Evolutionary conservation across 2,888 invertebrate genomes (phyloP).

Genomic region (Laothoe populi): DNA sequence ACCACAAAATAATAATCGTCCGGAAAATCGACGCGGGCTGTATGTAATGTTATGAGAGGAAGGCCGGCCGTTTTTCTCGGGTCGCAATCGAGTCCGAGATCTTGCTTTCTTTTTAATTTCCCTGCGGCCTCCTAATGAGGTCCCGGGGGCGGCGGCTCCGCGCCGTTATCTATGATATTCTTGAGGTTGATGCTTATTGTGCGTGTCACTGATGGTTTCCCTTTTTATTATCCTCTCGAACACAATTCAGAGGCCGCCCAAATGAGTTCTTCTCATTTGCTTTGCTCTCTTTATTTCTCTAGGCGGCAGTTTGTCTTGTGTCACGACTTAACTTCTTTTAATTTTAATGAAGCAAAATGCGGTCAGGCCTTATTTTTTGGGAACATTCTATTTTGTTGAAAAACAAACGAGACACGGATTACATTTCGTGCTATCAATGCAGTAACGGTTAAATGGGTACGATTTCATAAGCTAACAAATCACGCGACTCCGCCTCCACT

Average conservation of each 20-base stretch:
- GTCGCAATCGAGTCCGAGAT: slow-evolving; percentile 83
- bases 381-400: slow-evolving; percentile 44
- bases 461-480: slow-evolving; percentile 67
- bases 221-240: slow-evolving; percentile 85
- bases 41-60: slow-evolving; percentile 85
- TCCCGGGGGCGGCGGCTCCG: slow-evolving; percentile 73
- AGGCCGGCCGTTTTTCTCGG: slow-evolving; percentile 77
- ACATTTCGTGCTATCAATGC: slow-evolving; percentile 21
- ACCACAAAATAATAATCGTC: slow-evolving; percentile 85
- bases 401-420: slow-evolving; percentile 16
- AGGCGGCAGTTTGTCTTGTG: slow-evolving; percentile 82
- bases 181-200: slow-evolving; percentile 86
- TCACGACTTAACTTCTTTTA: slow-evolving; percentile 77
- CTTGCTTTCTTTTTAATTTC: slow-evolving; percentile 86
- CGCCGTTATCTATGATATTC: slow-evolving; percentile 85
- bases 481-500: slow-evolving; percentile 78
- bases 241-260: slow-evolving; percentile 82
- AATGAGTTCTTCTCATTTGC: slow-evolving; percentile 83
- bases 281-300: slow-evolving; percentile 83
- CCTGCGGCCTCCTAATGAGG: slow-evolving; percentile 84
- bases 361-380: slow-evolving; percentile 53
- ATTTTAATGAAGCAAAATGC: slow-evolving; percentile 68
- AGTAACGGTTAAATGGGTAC: slow-evolving; percentile 45
- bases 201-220: slow-evolving; percentile 85
- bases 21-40: slow-evolving; percentile 83